Base-by-base conservation (phyloP, 2,113 vertebrate genomes). In the Pyrgilauda ruficollis region DNA sequence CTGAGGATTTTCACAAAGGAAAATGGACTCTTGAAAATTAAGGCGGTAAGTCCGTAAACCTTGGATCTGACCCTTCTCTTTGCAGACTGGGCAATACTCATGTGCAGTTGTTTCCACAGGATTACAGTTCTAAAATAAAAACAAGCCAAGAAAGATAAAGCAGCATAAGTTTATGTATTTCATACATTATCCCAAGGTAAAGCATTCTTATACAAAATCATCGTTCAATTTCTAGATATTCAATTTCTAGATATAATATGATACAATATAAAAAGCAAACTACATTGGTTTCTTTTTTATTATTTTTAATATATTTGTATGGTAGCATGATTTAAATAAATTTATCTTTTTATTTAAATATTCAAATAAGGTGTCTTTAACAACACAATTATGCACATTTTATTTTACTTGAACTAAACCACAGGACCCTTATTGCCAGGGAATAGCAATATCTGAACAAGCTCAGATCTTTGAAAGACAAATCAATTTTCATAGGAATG, bases 1-100 rank as follows among this genome's bases (percentile, higher is more conserved):
- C 99, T 98, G 98, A 91, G 98, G 98, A 96, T 98, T 98, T 95
- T 98, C 98, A 98, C 99, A 99, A 69, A 99, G 97, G 33, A 95
- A 98, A 96, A 99, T 89, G 11, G 98, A 99, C 85, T 99, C 99
- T 78, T 99, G 96, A 92, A 99, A 98, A 97, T 98, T 99, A 96
- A 99, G 98, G 75, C 96, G 97, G 68, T 99, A 99, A 33, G 96
- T 97, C 73, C 97, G 98, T 85, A 99, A 96, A 64, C 94, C 67
- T 67, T 96, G 98, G 15, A 77, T 96, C 82, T 98, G 97, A 84
- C 99, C 99, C 67, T 99, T 99, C 18, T 97, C 96, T 80, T 97
- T 97, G 94, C 99, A 99, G 97, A 98, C 98, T 68, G 99, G 99
- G 91, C 99, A 99, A 83, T 81, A 96, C 21, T 84, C 97, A 68